phyloP scores from a whole-genome alignment of 2,113 vertebrate genomes.

The Scopus umbretta region DNA sequence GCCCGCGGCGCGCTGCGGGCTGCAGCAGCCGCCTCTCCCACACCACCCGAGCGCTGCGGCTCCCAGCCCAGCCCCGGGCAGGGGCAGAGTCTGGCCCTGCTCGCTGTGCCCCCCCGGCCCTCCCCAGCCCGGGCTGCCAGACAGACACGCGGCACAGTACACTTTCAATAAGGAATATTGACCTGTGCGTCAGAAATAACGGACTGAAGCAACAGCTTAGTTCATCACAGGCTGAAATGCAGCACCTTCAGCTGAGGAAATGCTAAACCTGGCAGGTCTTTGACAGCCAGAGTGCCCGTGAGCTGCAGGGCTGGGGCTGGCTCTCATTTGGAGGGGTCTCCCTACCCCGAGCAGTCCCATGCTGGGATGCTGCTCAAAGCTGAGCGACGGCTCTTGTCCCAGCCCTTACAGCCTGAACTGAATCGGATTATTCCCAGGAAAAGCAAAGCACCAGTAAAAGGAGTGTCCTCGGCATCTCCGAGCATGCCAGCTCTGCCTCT shows the following conservation, averaged over 20 bases:
- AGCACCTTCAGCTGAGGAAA: background rate
- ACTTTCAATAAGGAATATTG: background rate
- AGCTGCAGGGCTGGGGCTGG: background rate
- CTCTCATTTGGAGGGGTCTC: background rate
- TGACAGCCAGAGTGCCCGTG: background rate
- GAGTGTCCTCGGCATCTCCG: fast-evolving
- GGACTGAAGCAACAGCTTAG: background rate
- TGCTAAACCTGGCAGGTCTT: background rate
- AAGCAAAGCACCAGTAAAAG: background rate
- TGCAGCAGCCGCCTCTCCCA: background rate
- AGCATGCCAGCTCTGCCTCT: background rate
- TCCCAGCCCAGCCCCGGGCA: background rate
- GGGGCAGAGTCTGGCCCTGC: background rate
- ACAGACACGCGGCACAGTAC: background rate
- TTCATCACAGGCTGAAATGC: background rate
- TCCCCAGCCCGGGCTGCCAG: background rate
- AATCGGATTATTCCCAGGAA: background rate
- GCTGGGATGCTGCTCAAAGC: background rate
- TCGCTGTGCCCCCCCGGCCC: background rate
- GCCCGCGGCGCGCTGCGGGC: background rate
- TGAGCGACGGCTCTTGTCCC: background rate
- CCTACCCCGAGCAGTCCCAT: fast-evolving
- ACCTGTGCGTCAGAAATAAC: background rate
- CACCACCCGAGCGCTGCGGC: background rate
- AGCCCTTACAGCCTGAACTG: background rate